phyloP scores from a whole-genome alignment of 2,797 vertebrate species.

The Macroramphosus scolopax region DNA sequence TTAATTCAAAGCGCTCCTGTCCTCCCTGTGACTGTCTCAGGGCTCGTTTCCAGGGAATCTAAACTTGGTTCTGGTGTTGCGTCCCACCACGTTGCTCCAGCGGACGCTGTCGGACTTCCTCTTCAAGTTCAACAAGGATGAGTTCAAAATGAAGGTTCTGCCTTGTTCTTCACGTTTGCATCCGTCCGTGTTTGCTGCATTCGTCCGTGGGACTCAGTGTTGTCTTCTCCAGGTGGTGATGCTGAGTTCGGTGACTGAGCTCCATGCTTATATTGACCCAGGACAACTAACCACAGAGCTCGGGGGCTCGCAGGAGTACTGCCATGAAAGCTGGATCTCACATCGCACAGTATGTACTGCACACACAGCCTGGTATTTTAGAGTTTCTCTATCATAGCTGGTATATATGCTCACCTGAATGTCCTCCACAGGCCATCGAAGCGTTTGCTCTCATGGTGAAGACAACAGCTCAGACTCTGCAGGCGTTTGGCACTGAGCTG shows the following conservation, averaged over 20 bases:
- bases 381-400: too few species aligned
- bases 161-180: background rate
- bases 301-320: conserved; percentile 93
- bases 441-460: conserved; percentile 95
- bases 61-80: conserved; percentile 91
- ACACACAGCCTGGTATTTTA: too few species aligned
- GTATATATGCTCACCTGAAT: too few species aligned
- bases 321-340: conserved; percentile 93
- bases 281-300: conserved; percentile 93
- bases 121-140: conserved; percentile 95
- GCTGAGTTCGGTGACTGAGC: conserved; percentile 95
- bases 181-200: too few species aligned
- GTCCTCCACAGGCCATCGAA: conserved; percentile 88
- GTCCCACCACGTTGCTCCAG: conserved; percentile 89
- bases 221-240: conserved; percentile 89
- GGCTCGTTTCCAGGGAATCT: conserved; percentile 96
- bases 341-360: conserved; percentile 88
- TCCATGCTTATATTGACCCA: conserved; percentile 92
- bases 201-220: background rate
- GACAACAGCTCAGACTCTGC: conserved; percentile 91
- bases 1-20: too few species aligned
- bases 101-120: conserved; percentile 88
- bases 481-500: conserved; percentile 92
- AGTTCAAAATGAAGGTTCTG: conserved; percentile 99
- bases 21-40: conserved; percentile 70